Base-by-base conservation (phyloP, 1,140 invertebrate species). In the Microvelia longipes region DNA sequence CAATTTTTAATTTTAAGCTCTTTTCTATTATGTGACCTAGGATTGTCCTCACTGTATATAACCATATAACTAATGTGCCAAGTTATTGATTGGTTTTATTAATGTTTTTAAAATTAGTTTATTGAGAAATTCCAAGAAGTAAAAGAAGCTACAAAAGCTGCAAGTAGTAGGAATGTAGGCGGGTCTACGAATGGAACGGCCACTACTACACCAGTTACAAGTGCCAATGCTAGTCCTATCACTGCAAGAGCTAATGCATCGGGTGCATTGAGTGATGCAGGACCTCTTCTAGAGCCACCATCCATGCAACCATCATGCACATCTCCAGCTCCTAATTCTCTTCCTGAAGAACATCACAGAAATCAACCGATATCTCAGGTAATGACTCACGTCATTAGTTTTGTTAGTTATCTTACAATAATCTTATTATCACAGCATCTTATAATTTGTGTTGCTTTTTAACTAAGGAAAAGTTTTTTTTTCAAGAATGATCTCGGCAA, bases 71-170 rank as follows among this genome's bases (percentile, higher is more conserved):
- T 50, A 5, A 50, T 50, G 35, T 50, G n/a, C n/a, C n/a, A n/a
- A n/a, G n/a, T n/a, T n/a, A 50, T 11, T 50, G 19, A 50, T 50
- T 50, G 19, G 35, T 50, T 50, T 50, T 50, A 11, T 11, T 19
- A 19, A 19, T 50, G 35, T 11, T 50, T 50, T 50, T 73, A 74
- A 67, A 79, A 78, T 1, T 82, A 95, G 94, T 98, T 98, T 81
- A 96, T 98, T 75, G 95, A 98, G 80, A 98, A 98, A 79, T 98
- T 98, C 80, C 93, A 96, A 84, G 95, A 98, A 82, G 93, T 98
- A 24, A 98, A 98, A 81, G 94, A 98, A 81, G 91, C 93, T 28
- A 94, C 92, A 2, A 85, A 88, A 75, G 85, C 85, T 76, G 86
- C 86, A 28, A 84, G 83, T 72, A 84, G 83, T 72, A 85, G 82